Evolutionary conservation across 2,888 invertebrate genomes (phyloP).

Genomic region (Caenorhabditis auriculariae): DNA sequence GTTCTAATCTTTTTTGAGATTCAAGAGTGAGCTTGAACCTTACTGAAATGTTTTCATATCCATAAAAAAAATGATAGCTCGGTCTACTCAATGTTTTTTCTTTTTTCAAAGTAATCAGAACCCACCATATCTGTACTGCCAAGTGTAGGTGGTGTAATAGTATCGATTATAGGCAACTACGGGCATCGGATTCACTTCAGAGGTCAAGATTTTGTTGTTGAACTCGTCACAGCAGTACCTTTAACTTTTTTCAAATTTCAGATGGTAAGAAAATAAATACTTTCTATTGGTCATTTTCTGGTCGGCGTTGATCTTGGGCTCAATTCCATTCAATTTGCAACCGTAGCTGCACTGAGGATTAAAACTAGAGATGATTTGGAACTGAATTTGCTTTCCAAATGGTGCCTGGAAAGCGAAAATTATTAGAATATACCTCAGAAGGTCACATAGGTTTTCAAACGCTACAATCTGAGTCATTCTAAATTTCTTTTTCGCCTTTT

Average conservation of each 20-base stretch:
- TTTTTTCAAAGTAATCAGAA: too few species aligned
- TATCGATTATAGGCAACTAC: conserved; percentile 29
- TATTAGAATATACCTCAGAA: too few species aligned
- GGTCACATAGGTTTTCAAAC: too few species aligned
- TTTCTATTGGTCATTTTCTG: conserved; percentile 14
- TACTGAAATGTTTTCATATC: too few species aligned
- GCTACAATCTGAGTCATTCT: too few species aligned
- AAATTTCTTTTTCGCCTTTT: too few species aligned
- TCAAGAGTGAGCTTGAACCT: too few species aligned
- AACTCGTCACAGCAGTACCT: conserved; percentile 32
- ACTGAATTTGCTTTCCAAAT: conserved; percentile 20
- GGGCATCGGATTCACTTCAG: conserved; percentile 22
- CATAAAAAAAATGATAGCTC: too few species aligned
- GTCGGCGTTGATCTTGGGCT: conserved; percentile 18
- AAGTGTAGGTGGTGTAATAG: conserved; percentile 11
- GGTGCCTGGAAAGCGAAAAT: conserved; percentile 30
- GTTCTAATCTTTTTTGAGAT: too few species aligned
- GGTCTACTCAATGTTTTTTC: too few species aligned
- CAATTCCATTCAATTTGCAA: conserved; percentile 36
- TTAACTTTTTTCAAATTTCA: too few species aligned
- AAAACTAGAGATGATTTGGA: conserved; percentile 14
- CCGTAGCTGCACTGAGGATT: conserved; percentile 34
- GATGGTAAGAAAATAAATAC: too few species aligned
- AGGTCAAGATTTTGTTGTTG: conserved; percentile 11
- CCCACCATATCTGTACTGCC: conserved; percentile 24